Percentiles rank a stretch among this genome's conserved stretches.
Conservation (phyloP, 1,140 invertebrate genomes). For the Drosophila busckii region DNA sequence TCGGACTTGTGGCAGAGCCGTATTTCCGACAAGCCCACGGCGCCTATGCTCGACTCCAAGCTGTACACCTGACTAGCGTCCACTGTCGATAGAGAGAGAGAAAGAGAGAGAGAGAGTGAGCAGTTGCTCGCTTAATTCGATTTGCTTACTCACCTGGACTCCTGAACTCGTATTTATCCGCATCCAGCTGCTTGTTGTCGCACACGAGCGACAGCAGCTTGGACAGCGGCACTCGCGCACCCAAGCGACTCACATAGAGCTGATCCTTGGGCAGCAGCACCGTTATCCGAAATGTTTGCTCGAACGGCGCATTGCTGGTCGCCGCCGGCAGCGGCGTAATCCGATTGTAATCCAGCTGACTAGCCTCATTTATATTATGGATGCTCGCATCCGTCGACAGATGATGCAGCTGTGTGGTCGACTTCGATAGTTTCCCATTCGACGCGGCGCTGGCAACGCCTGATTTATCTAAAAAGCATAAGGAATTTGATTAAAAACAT, state of each 20-base stretch:
- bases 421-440: constrained; percentile 74
- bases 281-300: constrained; percentile 78
- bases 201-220: constrained; percentile 88
- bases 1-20: constrained; percentile 75
- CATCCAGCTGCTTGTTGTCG: constrained; percentile 88
- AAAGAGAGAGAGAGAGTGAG: not conserved
- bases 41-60: constrained; percentile 75
- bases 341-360: constrained; percentile 78
- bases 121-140: not conserved
- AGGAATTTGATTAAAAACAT: not conserved
- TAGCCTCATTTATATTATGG: constrained; percentile 67
- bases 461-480: constrained; percentile 40
- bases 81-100: constrained; percentile 30
- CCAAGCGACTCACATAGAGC: constrained; percentile 81
- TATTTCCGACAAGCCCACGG: constrained; percentile 75
- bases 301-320: constrained; percentile 76
- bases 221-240: constrained; percentile 83
- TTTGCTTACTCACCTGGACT: constrained; percentile 84
- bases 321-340: constrained; percentile 73
- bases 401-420: constrained; percentile 73
- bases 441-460: constrained; percentile 33
- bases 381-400: constrained; percentile 58
- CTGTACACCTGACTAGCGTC: constrained; percentile 78
- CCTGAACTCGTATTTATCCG: constrained; percentile 87
- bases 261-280: constrained; percentile 92